phyloP scores from a whole-genome alignment of 1,140 invertebrate genomes.

The Eumeta japonica region DNA sequence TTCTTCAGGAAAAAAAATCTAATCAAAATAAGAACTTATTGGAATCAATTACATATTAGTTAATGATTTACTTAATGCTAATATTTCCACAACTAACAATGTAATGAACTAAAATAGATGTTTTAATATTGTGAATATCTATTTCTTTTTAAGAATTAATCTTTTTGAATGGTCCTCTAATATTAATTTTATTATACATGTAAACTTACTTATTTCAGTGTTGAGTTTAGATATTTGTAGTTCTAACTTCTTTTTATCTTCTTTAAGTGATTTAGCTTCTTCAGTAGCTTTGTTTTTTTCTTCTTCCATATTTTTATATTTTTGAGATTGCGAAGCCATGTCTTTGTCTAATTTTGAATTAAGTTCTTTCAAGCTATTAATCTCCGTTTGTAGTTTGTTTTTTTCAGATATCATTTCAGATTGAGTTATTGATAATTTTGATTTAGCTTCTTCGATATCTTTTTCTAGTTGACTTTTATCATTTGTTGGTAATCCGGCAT shows the following conservation, averaged over 20 bases:
- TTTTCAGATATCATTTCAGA: slow-evolving; percentile 56
- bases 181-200: not conserved
- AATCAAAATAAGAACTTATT: no score
- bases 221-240: slow-evolving; percentile 59
- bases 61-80: no score
- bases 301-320: slow-evolving; percentile 51
- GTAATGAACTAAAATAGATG: no score
- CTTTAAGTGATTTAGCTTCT: slow-evolving; percentile 43
- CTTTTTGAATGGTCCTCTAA: no score
- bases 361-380: slow-evolving; percentile 50
- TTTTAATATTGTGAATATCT: no score
- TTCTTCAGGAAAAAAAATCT: no score
- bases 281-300: slow-evolving; percentile 27
- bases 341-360: slow-evolving; percentile 50
- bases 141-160: no score
- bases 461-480: slow-evolving; percentile 43
- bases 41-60: no score
- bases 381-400: slow-evolving; percentile 54
- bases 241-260: slow-evolving; percentile 62
- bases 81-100: no score
- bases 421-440: slow-evolving; percentile 49
- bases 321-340: slow-evolving; percentile 48
- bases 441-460: slow-evolving; percentile 52
- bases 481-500: slow-evolving; percentile 58
- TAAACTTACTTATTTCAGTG: slow-evolving; percentile 51